Evolutionary conservation across 2,888 invertebrate genomes (phyloP).

Genomic region (Tetragonisca angustula): DNA sequence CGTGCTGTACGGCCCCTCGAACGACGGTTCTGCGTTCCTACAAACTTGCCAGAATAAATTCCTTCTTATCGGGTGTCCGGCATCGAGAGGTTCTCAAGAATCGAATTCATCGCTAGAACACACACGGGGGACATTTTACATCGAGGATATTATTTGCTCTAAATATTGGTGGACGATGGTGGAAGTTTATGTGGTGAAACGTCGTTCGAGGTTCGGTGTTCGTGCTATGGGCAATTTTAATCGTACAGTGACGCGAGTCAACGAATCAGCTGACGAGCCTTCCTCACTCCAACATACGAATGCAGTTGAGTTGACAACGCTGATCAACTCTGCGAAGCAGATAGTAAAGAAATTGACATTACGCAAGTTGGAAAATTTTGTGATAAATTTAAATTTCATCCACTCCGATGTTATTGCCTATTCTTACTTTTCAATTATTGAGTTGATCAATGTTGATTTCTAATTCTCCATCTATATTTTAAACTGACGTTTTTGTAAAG

Average conservation of each 20-base stretch:
- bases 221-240: background rate
- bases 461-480: too few relatives aligned
- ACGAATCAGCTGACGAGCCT: background rate
- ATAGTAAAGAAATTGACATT: too few relatives aligned
- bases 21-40: background rate
- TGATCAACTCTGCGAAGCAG: too few relatives aligned
- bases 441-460: too few relatives aligned
- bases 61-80: background rate
- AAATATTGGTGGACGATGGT: background rate
- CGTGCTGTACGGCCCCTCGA: slow-evolving; percentile 30
- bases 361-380: too few relatives aligned
- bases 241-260: background rate
- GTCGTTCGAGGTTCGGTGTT: background rate
- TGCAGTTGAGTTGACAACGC: too few relatives aligned
- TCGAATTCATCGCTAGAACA: background rate
- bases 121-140: background rate
- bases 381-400: too few relatives aligned
- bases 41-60: slow-evolving; percentile 20
- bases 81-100: slow-evolving; percentile 6
- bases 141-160: background rate
- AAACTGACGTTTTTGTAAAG: too few relatives aligned
- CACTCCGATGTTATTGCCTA: too few relatives aligned
- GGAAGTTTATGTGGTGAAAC: background rate
- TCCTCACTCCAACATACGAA: background rate
- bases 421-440: too few relatives aligned